Conservation (phyloP, 2,888 invertebrate genomes). For the Dermolepida albohirtum region DNA sequence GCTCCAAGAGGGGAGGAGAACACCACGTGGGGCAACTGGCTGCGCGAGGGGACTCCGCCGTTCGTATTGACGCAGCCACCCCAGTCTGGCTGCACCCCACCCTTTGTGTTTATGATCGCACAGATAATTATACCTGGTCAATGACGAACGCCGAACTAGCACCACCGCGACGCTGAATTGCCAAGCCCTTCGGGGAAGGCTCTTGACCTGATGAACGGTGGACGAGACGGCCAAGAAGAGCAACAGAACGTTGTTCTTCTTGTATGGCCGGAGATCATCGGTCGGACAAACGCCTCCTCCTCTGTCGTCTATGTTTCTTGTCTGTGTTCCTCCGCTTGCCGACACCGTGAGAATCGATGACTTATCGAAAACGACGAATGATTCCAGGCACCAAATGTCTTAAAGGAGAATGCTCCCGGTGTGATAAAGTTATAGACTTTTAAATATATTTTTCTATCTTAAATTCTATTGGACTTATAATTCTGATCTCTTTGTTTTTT, state of each 20-base stretch:
- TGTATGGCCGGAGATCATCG: slow-evolving; percentile 12
- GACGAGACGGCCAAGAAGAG: slow-evolving; percentile 21
- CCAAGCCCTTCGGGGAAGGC: slow-evolving; percentile 50
- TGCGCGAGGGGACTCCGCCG: slow-evolving; percentile 55
- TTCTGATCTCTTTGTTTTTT: too few relatives aligned
- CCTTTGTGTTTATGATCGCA: slow-evolving; percentile 52
- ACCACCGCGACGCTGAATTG: slow-evolving; percentile 49
- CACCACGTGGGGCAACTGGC: slow-evolving; percentile 57
- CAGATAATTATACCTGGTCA: slow-evolving; percentile 58
- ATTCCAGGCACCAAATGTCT: neutral
- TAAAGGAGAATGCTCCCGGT: neutral
- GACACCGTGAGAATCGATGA: slow-evolving; percentile 18
- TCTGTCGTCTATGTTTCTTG: slow-evolving; percentile 15
- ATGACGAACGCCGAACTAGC: slow-evolving; percentile 49
- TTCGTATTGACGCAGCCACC: slow-evolving; percentile 55
- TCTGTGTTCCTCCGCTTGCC: slow-evolving; percentile 3
- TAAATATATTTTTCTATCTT: too few relatives aligned
- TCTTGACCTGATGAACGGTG: slow-evolving; percentile 47
- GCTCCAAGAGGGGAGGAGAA: slow-evolving; percentile 53
- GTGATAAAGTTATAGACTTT: neutral
- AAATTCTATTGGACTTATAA: too few relatives aligned
- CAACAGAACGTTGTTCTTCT: slow-evolving; percentile 26
- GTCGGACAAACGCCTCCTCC: slow-evolving; percentile 19
- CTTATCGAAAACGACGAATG: slow-evolving; percentile 10
- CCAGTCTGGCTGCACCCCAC: slow-evolving; percentile 49